These are phyloP conservation scores for Luffia ferchaultella DNA, from an alignment of 2,888 invertebrate genomes.

Conservation along the genomic window DNA sequence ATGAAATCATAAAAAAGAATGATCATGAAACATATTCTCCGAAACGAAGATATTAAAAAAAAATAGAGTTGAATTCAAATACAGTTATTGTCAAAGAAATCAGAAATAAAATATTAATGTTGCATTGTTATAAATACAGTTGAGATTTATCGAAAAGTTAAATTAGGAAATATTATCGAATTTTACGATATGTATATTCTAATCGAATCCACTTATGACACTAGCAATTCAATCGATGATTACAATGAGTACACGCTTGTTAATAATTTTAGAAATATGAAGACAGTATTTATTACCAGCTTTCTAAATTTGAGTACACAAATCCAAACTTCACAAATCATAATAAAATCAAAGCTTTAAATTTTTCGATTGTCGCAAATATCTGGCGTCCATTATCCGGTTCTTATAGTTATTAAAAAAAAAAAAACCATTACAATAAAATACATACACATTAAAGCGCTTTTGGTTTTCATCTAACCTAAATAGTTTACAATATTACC, in stretches of 20 bases:
- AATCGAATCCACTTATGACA: slow-evolving; percentile 3
- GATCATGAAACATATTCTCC: no score
- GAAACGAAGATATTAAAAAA: no score
- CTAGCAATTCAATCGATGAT: slow-evolving; percentile 3
- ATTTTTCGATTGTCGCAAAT: slow-evolving; percentile 6
- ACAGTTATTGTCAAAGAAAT: no score
- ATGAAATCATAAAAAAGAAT: no score
- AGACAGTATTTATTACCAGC: no score
- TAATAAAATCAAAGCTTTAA: slow-evolving; percentile 63
- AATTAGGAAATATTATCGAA: slow-evolving; percentile 2
- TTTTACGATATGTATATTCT: slow-evolving; percentile 9
- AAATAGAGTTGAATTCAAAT: no score
- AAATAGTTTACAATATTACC: no score
- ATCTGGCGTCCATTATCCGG: not conserved
- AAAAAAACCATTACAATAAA: not conserved
- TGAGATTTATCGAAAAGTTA: no score
- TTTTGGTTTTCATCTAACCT: not conserved
- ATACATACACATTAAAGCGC: not conserved
- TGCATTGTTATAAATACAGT: no score
- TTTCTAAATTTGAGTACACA: not conserved
- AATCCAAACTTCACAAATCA: slow-evolving; percentile 26
- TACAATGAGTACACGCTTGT: slow-evolving; percentile 37
- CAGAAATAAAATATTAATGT: no score
- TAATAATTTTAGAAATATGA: slow-evolving; percentile 21
- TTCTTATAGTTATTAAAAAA: no score